Conservation (phyloP, 1,140 invertebrate genomes). For the Pectinophora gossypiella region DNA sequence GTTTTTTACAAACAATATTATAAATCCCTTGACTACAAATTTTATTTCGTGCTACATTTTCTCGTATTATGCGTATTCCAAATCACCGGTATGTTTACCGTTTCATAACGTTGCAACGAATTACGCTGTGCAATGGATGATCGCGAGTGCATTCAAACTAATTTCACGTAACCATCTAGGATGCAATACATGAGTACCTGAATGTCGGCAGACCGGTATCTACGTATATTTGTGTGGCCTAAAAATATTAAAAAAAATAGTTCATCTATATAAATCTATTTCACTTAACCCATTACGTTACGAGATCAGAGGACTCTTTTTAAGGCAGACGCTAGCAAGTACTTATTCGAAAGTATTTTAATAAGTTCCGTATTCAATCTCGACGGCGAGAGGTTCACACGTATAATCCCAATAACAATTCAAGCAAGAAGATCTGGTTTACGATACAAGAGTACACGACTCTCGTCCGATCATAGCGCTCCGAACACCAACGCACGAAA, state of each 20-base stretch:
- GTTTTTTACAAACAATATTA: too few relatives aligned
- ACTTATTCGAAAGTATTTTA: conserved; percentile 34
- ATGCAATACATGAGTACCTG: not conserved
- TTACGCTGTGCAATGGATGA: conserved; percentile 23
- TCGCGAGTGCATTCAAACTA: conserved; percentile 23
- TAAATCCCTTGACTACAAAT: not conserved
- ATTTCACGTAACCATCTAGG: conserved; percentile 18
- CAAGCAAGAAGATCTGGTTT: conserved; percentile 49
- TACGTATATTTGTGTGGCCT: too few relatives aligned
- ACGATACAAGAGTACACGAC: conserved; percentile 40
- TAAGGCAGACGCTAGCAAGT: too few relatives aligned
- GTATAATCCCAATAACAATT: conserved; percentile 56
- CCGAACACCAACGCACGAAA: conserved; percentile 57
- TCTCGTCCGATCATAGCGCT: conserved; percentile 40
- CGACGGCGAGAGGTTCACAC: conserved; percentile 36
- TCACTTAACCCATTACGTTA: too few relatives aligned
- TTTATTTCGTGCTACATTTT: not conserved
- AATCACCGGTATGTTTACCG: conserved; percentile 8
- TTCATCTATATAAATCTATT: too few relatives aligned
- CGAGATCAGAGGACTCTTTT: too few relatives aligned
- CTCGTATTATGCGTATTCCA: not conserved
- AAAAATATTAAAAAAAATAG: too few relatives aligned
- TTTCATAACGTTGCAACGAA: conserved; percentile 36
- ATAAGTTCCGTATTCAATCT: conserved; percentile 37
- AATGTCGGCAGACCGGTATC: not conserved